These are phyloP conservation scores for Xanthorhoe spadicearia DNA, from an alignment of 2,888 invertebrate genomes.

Conservation along the genomic window DNA sequence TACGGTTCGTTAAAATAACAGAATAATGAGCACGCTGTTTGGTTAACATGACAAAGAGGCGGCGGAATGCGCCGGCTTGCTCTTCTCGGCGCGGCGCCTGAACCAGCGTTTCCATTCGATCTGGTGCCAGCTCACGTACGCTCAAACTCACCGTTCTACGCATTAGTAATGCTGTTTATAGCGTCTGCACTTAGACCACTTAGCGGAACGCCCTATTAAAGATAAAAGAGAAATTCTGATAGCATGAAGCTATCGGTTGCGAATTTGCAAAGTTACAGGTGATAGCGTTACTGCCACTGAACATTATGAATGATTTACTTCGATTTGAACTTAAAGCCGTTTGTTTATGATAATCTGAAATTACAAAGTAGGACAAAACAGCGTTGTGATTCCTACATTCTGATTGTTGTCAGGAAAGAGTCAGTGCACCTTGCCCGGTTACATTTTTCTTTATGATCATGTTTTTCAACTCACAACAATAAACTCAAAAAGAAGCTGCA, in stretches of 20 bases:
- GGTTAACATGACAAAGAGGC: conserved; percentile 79
- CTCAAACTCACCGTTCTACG: conserved; percentile 45
- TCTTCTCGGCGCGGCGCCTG: conserved; percentile 72
- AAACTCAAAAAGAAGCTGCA: conserved; percentile 7
- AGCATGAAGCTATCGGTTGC: conserved; percentile 37
- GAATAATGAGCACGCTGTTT: conserved; percentile 77
- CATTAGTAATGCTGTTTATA: conserved; percentile 52
- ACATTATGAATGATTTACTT: conserved; percentile 1
- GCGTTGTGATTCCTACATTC: not conserved
- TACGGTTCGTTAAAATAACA: conserved; percentile 81
- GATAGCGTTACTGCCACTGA: conserved; percentile 26
- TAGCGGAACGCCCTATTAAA: conserved; percentile 35
- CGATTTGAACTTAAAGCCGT: not conserved
- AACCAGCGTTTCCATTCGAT: conserved; percentile 71
- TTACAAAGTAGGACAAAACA: not conserved
- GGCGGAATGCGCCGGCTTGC: conserved; percentile 67
- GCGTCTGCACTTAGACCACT: conserved; percentile 40
- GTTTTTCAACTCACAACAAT: not conserved
- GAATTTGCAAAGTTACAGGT: conserved; percentile 28
- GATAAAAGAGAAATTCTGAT: conserved; percentile 40
- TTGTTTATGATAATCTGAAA: not conserved
- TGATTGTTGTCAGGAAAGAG: not conserved
- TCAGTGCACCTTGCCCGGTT: not conserved
- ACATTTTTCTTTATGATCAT: not conserved
- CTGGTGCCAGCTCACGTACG: conserved; percentile 72